Base-by-base conservation (phyloP, 2,797 vertebrate genomes). In the Garrulus glandarius region DNA sequence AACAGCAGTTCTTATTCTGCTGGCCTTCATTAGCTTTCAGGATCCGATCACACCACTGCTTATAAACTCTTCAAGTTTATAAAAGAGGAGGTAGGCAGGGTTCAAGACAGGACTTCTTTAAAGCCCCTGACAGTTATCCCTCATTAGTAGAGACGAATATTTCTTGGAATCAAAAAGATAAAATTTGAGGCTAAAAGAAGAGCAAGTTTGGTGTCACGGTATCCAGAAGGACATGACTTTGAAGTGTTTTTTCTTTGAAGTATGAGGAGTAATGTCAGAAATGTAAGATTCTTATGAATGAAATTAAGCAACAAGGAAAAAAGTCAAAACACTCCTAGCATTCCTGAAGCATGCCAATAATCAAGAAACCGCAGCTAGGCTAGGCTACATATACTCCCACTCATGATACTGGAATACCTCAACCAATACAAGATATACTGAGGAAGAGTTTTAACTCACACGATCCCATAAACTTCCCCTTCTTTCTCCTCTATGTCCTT, bases 211-310 rank as follows among this genome's bases (percentile, higher is more conserved):
- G 72, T 68, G 63, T 81, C 79, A 93, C 0, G 1, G 34, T 61
- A 95, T 60, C 70, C 72, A 39, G 50, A 75, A 59, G 85, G 87
- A 93, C 74, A 56, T 46, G 59, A 26, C 94, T 96, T 95, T 90
- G 77, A 96, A 94, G 87, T 79, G 55, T 34, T 86, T 61, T 18
- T 74, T 82, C 85, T 96, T 92, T 96, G 91, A 96, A 94, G 84
- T 84, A 50, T 4, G 7, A 92, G 37, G 22, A 86, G 44, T 43
- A 84, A 78, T 79, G 61, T 37, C 63, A 90, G 52, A 95, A 86
- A 95, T 46, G 39, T 7, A 47, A 78, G 81, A 83, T 84, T 75
- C 72, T 76, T 84, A 39, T 88, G 83, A 88, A 95, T 90, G 87
- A 93, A 95, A 88, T 15, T 46, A 36, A 61, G 87, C 56, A 91